These are phyloP conservation scores for Battus philenor DNA, from an alignment of 1,140 invertebrate species.

Conservation along the genomic window DNA sequence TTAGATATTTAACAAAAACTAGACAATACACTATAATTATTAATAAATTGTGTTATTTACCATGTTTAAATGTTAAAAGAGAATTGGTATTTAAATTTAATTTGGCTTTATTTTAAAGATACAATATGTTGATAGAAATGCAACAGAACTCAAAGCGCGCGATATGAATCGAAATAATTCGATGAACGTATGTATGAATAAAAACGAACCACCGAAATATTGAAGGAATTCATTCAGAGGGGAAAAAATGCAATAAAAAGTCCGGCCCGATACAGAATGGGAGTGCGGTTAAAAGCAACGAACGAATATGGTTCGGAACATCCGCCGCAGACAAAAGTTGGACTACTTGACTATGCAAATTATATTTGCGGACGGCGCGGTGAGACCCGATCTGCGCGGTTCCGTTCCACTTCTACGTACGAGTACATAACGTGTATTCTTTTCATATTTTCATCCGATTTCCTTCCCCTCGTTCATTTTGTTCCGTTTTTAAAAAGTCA, in stretches of 20 bases:
- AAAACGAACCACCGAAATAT: conserved; percentile 72
- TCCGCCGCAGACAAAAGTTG: conserved; percentile 72
- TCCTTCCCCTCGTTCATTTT: conserved; percentile 72
- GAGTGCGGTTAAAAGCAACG: conserved; percentile 73
- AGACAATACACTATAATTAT: no score
- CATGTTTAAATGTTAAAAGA: no score
- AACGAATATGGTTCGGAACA: conserved; percentile 72
- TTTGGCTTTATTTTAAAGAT: no score
- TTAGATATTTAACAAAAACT: no score
- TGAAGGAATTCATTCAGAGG: conserved; percentile 75
- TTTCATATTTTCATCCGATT: conserved; percentile 76
- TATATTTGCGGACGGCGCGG: conserved; percentile 73
- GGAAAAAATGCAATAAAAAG: conserved; percentile 75
- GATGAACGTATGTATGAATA: conserved; percentile 65
- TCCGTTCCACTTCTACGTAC: conserved; percentile 64
- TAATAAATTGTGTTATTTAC: no score
- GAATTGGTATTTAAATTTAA: no score
- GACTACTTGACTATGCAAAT: conserved; percentile 75
- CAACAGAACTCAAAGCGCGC: conserved; percentile 36
- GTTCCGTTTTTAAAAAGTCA: conserved; percentile 71
- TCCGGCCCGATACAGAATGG: conserved; percentile 61
- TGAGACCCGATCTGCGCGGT: conserved; percentile 62
- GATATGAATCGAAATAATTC: conserved; percentile 68
- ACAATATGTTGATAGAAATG: no score
- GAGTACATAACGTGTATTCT: conserved; percentile 64